Base-by-base conservation (phyloP, 2,888 invertebrate genomes). In the Ophion obscuratus region DNA sequence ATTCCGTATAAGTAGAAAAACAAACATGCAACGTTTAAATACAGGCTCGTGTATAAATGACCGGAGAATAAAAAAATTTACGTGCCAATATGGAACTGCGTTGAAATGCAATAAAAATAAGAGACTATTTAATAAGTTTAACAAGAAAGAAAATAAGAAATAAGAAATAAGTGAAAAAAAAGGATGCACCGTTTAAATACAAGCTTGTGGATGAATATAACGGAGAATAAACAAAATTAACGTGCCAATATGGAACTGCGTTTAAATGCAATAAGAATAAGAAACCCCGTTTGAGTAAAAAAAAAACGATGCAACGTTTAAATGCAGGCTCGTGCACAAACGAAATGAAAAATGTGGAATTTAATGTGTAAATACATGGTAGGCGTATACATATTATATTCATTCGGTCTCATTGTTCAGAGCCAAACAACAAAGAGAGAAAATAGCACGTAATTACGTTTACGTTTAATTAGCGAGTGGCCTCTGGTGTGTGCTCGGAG, bases 361-460 rank as follows among this genome's bases (percentile, higher is more conserved):
- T 66, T 31, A 27, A 27, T 67, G 40, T 40, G 1, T 36, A 61
- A 59, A 73, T 31, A 36, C 9, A 14, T 24, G 20, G 36, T 53
- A 24, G n/a, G 40, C 17, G 24, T 36, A 2, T 40, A 10, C 40
- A 31, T 40, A 24, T 57, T 47, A 44, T 61, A 61, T 27, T 47
- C 67, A 66, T 74, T 81, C 67, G 66, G 61, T 47, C 74, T 66
- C 36, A 44, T 68, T 75, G 74, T 61, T 67, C 74, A 70, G 62
- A 70, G 68, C 70, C 31, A 75, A 68, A 68, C 62, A 74, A 53
- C n/a, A 47, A 71, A 66, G 36, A 73, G 62, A 66, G 53, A 83
- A 79, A 80, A 73, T 76, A 80, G 66, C 67, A 67, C 80, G 73
- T 86, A 86, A 86, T 86, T 83, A 77, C 86, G 83, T 86, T 83